Percentiles rank a stretch among this genome's conserved stretches.
These are phyloP conservation scores for Sarcophaga bullata DNA, from an alignment of 1,140 invertebrate species.

Conservation along the genomic window DNA sequence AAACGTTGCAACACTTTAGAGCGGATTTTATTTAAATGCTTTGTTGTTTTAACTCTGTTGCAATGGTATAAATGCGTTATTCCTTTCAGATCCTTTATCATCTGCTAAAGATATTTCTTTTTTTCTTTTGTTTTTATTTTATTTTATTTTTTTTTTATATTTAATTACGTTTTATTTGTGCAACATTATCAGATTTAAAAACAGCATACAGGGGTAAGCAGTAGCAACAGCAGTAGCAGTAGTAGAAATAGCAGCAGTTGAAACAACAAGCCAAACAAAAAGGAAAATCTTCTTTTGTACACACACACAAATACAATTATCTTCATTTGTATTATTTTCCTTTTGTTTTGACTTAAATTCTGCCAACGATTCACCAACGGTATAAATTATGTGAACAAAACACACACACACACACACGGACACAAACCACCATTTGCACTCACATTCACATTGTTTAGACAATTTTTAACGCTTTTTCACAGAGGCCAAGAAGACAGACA, in stretches of 20 bases:
- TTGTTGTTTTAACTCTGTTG: background rate
- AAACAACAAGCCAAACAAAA: background rate
- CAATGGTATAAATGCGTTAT: background rate
- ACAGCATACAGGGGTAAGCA: background rate
- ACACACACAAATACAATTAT: background rate
- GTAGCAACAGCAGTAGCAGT: background rate
- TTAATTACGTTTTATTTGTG: constrained; percentile 22
- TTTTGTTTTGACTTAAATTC: background rate
- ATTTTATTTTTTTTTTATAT: background rate
- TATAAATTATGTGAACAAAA: background rate
- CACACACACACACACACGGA: background rate
- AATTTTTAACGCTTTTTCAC: constrained; percentile 8
- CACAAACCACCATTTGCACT: background rate
- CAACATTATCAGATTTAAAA: constrained; percentile 14
- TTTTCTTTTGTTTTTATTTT: background rate
- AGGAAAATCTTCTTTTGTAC: background rate
- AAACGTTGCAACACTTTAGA: background rate
- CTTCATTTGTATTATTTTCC: background rate
- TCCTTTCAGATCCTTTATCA: too few relatives aligned
- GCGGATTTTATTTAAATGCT: background rate
- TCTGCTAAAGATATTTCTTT: background rate
- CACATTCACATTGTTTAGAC: constrained; percentile 1
- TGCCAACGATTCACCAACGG: too few relatives aligned
- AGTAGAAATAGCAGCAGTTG: background rate
- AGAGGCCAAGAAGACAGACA: background rate